Evolutionary conservation across 2,113 vertebrate genomes (phyloP).

Genomic region (Geococcyx californianus): DNA sequence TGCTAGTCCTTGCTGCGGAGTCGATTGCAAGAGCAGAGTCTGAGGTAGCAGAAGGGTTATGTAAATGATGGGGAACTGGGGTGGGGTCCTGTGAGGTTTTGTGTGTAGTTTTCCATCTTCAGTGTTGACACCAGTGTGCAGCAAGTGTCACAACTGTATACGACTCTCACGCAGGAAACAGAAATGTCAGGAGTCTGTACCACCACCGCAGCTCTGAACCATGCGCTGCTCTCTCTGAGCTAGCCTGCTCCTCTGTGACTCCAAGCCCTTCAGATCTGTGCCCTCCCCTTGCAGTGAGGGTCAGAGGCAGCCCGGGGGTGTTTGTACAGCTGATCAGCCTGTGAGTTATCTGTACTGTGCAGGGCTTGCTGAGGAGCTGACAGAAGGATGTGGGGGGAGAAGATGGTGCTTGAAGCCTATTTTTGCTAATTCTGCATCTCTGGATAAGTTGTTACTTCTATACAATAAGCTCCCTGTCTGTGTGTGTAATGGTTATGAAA

Average conservation of each 20-base stretch:
- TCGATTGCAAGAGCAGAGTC: not conserved
- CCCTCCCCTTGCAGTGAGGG: not conserved
- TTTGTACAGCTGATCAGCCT: not conserved
- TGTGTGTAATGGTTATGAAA: not conserved
- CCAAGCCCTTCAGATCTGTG: not conserved
- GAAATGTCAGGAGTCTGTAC: not conserved
- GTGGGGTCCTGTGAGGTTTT: not conserved
- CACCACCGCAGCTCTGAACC: not conserved
- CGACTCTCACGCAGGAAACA: not conserved
- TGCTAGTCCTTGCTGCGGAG: not conserved
- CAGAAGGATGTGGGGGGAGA: not conserved
- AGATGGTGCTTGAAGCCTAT: not conserved
- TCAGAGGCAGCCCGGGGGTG: not conserved
- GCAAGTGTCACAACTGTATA: not conserved
- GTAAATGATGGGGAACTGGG: not conserved
- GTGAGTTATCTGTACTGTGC: not conserved
- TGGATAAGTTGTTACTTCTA: not conserved
- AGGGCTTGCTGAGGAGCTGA: not conserved
- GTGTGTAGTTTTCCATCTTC: not conserved
- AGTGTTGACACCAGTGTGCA: not conserved
- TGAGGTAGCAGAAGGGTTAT: not conserved
- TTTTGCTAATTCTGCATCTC: not conserved
- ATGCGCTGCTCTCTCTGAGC: not conserved
- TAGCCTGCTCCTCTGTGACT: not conserved
- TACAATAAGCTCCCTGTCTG: not conserved